These are phyloP conservation scores for Apostichopus parvimensis DNA, from an alignment of 35 echinoderm and acorn worm genomes.

Conservation along the genomic window DNA sequence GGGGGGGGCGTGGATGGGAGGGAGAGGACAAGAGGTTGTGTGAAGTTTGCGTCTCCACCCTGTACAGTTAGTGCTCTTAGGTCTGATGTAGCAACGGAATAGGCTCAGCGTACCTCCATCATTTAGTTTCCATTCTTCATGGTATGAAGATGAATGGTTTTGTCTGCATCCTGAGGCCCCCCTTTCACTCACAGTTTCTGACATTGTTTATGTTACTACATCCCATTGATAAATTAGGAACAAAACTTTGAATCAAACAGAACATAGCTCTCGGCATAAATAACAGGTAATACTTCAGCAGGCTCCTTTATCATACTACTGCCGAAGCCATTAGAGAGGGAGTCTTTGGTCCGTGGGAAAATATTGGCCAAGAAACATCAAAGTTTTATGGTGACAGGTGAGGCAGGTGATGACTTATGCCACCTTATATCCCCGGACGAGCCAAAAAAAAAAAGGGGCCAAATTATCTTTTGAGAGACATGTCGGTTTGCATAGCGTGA, in stretches of 20 bases:
- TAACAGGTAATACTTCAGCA: slow-evolving; percentile 10
- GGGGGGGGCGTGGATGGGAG: too few species aligned
- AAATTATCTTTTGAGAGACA: slow-evolving; percentile 15
- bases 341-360: slow-evolving; percentile 1
- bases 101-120: background rate
- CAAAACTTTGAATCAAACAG: slow-evolving; percentile 42
- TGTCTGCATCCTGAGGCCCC: slow-evolving; percentile 9
- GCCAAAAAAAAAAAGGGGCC: background rate
- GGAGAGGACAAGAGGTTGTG: background rate
- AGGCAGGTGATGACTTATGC: slow-evolving; percentile 14
- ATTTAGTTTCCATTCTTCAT: slow-evolving; percentile 19
- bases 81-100: too few species aligned
- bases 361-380: slow-evolving; percentile 39
- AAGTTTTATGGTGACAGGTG: slow-evolving; percentile 15
- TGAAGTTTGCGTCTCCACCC: too few species aligned
- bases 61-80: too few species aligned
- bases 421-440: slow-evolving; percentile 2
- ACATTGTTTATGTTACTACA: slow-evolving; percentile 21
- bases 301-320: slow-evolving; percentile 32
- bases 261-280: slow-evolving; percentile 22
- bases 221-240: slow-evolving; percentile 48
- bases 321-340: slow-evolving; percentile 1
- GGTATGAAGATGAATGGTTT: slow-evolving; percentile 10
- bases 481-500: too few species aligned
- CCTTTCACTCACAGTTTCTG: slow-evolving; percentile 3